A percentile compares a stretch with the other conserved stretches of the same genome.
phyloP scores from a whole-genome alignment of 2,888 invertebrate genomes.

The Thera obeliscata region DNA sequence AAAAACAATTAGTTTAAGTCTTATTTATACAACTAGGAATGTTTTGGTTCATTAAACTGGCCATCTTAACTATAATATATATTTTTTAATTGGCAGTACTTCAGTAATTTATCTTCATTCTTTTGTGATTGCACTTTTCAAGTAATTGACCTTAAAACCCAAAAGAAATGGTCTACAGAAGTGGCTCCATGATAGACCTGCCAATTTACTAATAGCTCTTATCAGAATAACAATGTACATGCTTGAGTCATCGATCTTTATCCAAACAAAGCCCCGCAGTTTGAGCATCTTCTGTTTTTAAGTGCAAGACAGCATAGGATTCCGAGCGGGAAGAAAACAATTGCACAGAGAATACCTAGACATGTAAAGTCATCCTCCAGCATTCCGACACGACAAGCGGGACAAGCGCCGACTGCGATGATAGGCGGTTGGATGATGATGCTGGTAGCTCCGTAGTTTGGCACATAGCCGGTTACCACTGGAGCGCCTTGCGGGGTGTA shows the following conservation, averaged over 20 bases:
- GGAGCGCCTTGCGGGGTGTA: conserved; percentile 79
- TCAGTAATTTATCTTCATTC: conserved; percentile 4
- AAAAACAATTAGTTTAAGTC: not conserved
- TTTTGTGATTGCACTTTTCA: not conserved
- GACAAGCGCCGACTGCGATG: conserved; percentile 93
- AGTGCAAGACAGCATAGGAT: conserved; percentile 93
- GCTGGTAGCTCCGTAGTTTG: conserved; percentile 85
- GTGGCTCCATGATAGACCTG: conserved; percentile 42
- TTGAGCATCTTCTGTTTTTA: conserved; percentile 93
- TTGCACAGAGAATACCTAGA: conserved; percentile 92
- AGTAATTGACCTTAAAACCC: conserved; percentile 15
- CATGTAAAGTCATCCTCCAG: conserved; percentile 95
- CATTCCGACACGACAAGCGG: conserved; percentile 94
- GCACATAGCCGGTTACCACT: conserved; percentile 76
- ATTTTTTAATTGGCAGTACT: conserved; percentile 1
- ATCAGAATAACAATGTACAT: conserved; percentile 45
- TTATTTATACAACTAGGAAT: conserved; percentile 2
- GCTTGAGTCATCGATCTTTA: conserved; percentile 53
- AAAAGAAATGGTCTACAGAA: conserved; percentile 24
- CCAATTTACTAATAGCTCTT: conserved; percentile 45
- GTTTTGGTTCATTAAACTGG: conserved; percentile 21
- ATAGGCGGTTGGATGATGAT: conserved; percentile 90
- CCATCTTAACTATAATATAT: not conserved
- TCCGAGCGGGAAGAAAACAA: conserved; percentile 94
- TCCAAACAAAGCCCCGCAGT: conserved; percentile 93